Evolutionary conservation across 2,888 invertebrate genomes (phyloP), one percentile per base, ranked within the genome.

Genomic region (Exephanes ischioxanthus): DNA sequence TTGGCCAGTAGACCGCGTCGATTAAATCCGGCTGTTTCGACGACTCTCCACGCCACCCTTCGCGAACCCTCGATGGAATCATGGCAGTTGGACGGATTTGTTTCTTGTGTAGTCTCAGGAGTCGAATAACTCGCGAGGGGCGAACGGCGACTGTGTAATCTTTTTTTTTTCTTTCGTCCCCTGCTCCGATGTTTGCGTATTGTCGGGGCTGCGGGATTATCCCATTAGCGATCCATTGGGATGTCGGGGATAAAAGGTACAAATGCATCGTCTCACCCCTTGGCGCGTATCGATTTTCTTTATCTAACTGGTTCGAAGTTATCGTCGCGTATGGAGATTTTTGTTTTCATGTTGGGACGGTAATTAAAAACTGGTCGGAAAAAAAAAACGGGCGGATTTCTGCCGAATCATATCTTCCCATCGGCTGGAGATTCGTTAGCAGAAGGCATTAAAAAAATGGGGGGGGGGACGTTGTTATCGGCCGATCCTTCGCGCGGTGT

Each of bases 1-100:
- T 84, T 87, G 86, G 78, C 73, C 63, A 77, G 75, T 81, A 85
- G 78, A 82, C 78, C 73, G 78, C 70, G 78, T 66, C 85, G 85
- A 85, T 85, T 85, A 78, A 82, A 85, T 81, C 78, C 85, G 58
- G 75, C 73, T 63, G 73, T 78, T 81, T 63, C 45, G 66, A 51
- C 19, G 16, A 22, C 55, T 77, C 14, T 22, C 76, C 53, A 26
- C 53, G 68, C 33, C 19, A 37, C 14, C 22, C 33, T 33, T 53
- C 11, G 11, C 55, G 58, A 3, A 3, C 9, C 51, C 63, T 33
- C 63, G 48, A 66, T 14, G 9, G 45, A 75, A 75, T 76, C 76
- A 37, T 66, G 33, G 19, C 63, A 30, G 22, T 9, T n/a, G 48
- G 37, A 16, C 3, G 53, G 53, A 77, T 77, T 67, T 67, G 76